Base-by-base conservation (phyloP, 2,888 invertebrate genomes). In the Yponomeuta cagnagella region DNA sequence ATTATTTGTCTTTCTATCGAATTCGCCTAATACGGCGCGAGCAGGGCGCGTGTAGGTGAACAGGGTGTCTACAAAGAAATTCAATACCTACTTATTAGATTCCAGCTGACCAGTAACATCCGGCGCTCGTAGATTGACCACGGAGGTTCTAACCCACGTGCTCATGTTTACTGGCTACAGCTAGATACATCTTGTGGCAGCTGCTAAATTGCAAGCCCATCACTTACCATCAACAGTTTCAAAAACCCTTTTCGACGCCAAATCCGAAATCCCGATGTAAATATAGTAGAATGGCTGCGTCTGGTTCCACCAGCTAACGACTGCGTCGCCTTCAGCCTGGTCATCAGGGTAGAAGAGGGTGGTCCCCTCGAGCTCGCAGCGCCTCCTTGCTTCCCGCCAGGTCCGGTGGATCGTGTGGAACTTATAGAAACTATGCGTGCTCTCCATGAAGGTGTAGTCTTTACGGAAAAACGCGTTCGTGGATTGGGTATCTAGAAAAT, bases 401-500 rank as follows among this genome's bases (percentile, higher is more conserved):
- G 75, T 76, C 72, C 77, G 81, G 4, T 78, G 79, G 30, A 82
- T 68, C 0, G 84, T 85, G 69, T 89, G 86, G 37, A 88, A 77
- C 76, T 90, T 90, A 76, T 89, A 90, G 71, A 89, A 90, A 72
- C 81, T 80, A 5, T 79, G 70, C 8, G 80, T 76, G 0, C 72
- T 73, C 23, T 82, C 79, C 71, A 87, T 69, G 72, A 78, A 89
- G 8, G 71, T 79, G 74, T 89, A 90, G 75, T 89, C 89, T 58
- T 80, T 83, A 5, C 89, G 82, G 73, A 89, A 90, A 73, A 84
- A 84, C 68, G 79, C 82, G 15, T 77, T 74, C 67, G 76, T 73
- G 4, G 74, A 76, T 77, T 87, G 86, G 63, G 80, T 82, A 79
- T 81, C 88, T 89, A 76, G 48, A 78, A 79, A n/a, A 37, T 67